Percentiles rank a stretch among this genome's conserved stretches.
phyloP scores from a whole-genome alignment of 2,888 invertebrate genomes.

The Zeuzera pyrina region DNA sequence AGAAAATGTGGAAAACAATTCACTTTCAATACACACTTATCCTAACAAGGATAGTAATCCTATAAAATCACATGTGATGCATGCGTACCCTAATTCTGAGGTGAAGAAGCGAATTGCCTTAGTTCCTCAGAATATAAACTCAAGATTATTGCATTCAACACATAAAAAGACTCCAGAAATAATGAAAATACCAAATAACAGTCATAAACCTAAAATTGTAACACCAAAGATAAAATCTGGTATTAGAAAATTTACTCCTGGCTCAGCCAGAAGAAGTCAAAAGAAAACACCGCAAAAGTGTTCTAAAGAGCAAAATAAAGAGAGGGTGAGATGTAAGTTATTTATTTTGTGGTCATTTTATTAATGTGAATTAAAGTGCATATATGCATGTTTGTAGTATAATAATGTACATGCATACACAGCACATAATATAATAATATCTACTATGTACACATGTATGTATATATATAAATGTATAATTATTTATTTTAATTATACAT shows the following conservation, averaged over 20 bases:
- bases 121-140: slow-evolving; percentile 30
- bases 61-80: slow-evolving; percentile 20
- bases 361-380: neutral
- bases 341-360: slow-evolving; percentile 11
- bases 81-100: slow-evolving; percentile 25
- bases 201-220: slow-evolving; percentile 36
- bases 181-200: slow-evolving; percentile 26
- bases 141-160: slow-evolving; percentile 21
- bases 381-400: too few relatives aligned
- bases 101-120: slow-evolving; percentile 31
- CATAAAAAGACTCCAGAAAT: slow-evolving; percentile 42
- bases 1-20: slow-evolving; percentile 35
- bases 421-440: too few relatives aligned
- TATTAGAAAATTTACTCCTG: slow-evolving; percentile 49
- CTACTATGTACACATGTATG: too few relatives aligned
- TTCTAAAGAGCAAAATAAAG: slow-evolving; percentile 33
- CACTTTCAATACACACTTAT: slow-evolving; percentile 29
- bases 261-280: slow-evolving; percentile 38
- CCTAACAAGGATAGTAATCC: slow-evolving; percentile 30
- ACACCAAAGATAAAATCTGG: slow-evolving; percentile 57
- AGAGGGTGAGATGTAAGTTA: slow-evolving; percentile 52
- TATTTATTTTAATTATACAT: too few relatives aligned
- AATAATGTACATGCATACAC: too few relatives aligned
- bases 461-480: too few relatives aligned
- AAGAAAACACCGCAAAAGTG: slow-evolving; percentile 39